Evolutionary conservation across 64 coral and sea anemone species (phyloP), one percentile per base, ranked within the genome.

Genomic region (Stichodactyla helianthus): DNA sequence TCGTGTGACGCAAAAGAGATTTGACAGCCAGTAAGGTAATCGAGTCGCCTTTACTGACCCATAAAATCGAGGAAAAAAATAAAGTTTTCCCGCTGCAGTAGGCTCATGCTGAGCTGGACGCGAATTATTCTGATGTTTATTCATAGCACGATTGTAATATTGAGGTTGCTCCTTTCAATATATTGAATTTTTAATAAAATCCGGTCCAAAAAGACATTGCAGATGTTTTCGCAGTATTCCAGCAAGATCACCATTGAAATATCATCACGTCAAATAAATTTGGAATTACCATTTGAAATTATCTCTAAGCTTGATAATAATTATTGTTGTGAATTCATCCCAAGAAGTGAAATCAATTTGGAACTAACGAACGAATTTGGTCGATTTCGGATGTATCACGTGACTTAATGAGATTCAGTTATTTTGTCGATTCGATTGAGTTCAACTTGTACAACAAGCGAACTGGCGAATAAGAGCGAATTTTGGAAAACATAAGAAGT

Each of bases 1-100:
- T 74, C 23, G 11, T 74, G 25, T 74, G 68, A 74, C 62, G 62
- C 22, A 65, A 65, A 65, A 44, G 19, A n/a, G 20, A 17, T n/a
- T 10, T 74, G 68, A 26, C 68, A 31, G 1, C 25, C n/a, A 11
- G 8, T 6, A 4, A 1, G 25, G 19, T 6, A 65, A 20, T 27
- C 19, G 5, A 70, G 65, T 71, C 26, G 62, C 62, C 9, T 65
- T 19, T n/a, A 74, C 6, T 6, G 25, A 74, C 10, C 68, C 22
- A 35, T 11, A 74, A 74, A 68, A 68, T 68, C 63, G 63, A 68
- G n/a, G 18, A 20, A 68, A 68, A 68, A 65, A 74, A 74, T 74
- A 9, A 31, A 26, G 25, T 8, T 74, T 31, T 74, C 27, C 5
- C 14, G 14, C 59, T 68, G 2, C 19, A 7, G 2, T 27, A 74